Evolutionary conservation across 2,888 invertebrate species (phyloP), one percentile per base, ranked within the genome.

Genomic region (Limnephilus auricula): DNA sequence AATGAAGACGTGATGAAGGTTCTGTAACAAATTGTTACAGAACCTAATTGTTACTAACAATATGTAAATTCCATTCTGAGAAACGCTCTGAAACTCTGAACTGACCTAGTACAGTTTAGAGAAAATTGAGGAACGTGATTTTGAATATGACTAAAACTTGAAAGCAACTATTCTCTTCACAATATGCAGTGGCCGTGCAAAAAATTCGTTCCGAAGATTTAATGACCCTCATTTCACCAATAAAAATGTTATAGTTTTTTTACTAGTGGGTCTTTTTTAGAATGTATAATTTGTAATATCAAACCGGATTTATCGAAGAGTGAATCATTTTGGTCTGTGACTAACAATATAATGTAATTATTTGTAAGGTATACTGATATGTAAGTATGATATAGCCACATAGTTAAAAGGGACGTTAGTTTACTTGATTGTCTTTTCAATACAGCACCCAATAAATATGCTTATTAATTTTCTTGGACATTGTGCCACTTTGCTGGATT

Each of bases 31-130:
- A n/a, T n/a, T n/a, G n/a, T n/a, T n/a, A n/a, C n/a, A n/a, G n/a
- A n/a, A n/a, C n/a, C n/a, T n/a, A n/a, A n/a, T n/a, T n/a, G n/a
- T n/a, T n/a, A n/a, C n/a, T n/a, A n/a, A n/a, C 25, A 65, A 65
- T 65, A 65, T 65, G 50, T 65, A 18, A 65, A 65, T 65, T 65
- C 25, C 13, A 65, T 65, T 65, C 50, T 65, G 18, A 65, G 50
- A 65, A 65, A 65, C 50, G 50, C 18, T 82, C 18, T 82, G 34
- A 82, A 82, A 25, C 18, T 82, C 18, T 82, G 34, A 82, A 82
- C 34, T 82, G 82, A 82, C 82, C 82, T 34, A 82, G 82, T 32
- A 82, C 31, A 82, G 34, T 82, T 32, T 82, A 82, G 31, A 82
- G 32, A 18, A 34, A 82, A 82, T 32, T 82, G 5, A 82, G 9